Conservation (phyloP, 2,888 invertebrate species). For the Dascillus cervinus region DNA sequence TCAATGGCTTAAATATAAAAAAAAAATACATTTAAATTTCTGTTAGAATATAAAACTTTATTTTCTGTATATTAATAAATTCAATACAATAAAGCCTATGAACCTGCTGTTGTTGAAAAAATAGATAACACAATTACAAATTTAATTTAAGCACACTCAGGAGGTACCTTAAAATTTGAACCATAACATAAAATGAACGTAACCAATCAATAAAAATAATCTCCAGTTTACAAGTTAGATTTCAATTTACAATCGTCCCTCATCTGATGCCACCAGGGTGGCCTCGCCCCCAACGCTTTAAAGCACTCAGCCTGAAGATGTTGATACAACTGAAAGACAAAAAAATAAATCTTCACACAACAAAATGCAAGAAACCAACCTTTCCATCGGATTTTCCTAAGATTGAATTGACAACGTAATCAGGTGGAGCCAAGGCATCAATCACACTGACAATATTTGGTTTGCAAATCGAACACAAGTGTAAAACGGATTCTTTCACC, state of each 20-base stretch:
- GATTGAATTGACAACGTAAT: slow-evolving; percentile 81
- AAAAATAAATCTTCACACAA: background rate
- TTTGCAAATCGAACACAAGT: slow-evolving; percentile 63
- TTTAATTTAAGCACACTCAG: too few species aligned
- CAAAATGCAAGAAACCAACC: slow-evolving; percentile 42
- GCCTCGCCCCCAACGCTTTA: slow-evolving; percentile 60
- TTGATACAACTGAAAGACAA: slow-evolving; percentile 56
- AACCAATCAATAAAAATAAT: slow-evolving; percentile 8
- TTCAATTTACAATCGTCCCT: slow-evolving; percentile 23
- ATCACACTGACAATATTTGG: slow-evolving; percentile 68
- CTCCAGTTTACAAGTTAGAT: slow-evolving; percentile 28
- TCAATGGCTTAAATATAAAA: too few species aligned
- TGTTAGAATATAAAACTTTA: too few species aligned
- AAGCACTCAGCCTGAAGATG: slow-evolving; percentile 64
- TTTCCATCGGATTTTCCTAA: slow-evolving; percentile 79
- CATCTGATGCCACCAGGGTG: slow-evolving; percentile 66
- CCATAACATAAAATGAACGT: too few species aligned
- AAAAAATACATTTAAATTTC: too few species aligned
- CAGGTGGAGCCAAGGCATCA: slow-evolving; percentile 83
- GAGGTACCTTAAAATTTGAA: too few species aligned
- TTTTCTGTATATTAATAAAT: too few species aligned
- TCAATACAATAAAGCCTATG: too few species aligned
- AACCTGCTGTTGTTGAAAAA: too few species aligned
- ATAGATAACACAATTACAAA: too few species aligned
- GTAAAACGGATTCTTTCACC: slow-evolving; percentile 59